These are phyloP conservation scores for Athalia cordata DNA, from an alignment of 2,888 invertebrate species.

Conservation along the genomic window DNA sequence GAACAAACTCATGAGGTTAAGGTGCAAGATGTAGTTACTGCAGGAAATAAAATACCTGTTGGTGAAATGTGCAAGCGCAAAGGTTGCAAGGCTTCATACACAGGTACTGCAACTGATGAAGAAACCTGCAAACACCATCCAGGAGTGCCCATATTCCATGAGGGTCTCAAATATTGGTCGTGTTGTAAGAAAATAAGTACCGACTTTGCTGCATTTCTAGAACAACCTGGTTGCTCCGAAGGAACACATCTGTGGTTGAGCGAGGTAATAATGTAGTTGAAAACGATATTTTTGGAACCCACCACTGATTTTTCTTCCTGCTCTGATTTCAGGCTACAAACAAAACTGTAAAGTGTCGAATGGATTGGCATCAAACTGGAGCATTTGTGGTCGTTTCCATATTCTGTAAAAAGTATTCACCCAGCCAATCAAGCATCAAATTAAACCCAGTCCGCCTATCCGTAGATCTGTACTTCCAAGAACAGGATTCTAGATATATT, in stretches of 20 bases:
- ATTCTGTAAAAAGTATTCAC: conserved; percentile 93
- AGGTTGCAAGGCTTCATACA: conserved; percentile 84
- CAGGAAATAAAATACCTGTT: conserved; percentile 74
- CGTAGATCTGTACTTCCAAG: conserved; percentile 85
- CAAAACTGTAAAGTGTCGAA: conserved; percentile 82
- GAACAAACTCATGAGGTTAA: conserved; percentile 75
- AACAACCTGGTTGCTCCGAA: conserved; percentile 91
- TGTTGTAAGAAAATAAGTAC: conserved; percentile 94
- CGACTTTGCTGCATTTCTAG: conserved; percentile 94
- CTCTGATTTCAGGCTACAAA: conserved; percentile 74
- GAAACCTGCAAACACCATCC: conserved; percentile 87
- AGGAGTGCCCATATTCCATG: conserved; percentile 95
- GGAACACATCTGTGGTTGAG: conserved; percentile 92
- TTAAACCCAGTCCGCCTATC: conserved; percentile 89
- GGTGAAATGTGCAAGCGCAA: conserved; percentile 92
- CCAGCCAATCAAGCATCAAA: conserved; percentile 83
- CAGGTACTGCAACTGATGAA: conserved; percentile 79
- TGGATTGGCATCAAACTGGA: conserved; percentile 97
- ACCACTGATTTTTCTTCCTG: background rate
- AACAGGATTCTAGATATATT: conserved; percentile 83
- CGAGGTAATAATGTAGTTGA: conserved; percentile 75
- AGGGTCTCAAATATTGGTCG: conserved; percentile 97
- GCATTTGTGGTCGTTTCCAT: conserved; percentile 89
- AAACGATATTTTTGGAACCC: conserved; percentile 21
- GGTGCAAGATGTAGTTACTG: conserved; percentile 59